These are phyloP conservation scores for Eulacestoma nigropectus DNA, from an alignment of 2,113 vertebrate genomes.

Conservation along the genomic window DNA sequence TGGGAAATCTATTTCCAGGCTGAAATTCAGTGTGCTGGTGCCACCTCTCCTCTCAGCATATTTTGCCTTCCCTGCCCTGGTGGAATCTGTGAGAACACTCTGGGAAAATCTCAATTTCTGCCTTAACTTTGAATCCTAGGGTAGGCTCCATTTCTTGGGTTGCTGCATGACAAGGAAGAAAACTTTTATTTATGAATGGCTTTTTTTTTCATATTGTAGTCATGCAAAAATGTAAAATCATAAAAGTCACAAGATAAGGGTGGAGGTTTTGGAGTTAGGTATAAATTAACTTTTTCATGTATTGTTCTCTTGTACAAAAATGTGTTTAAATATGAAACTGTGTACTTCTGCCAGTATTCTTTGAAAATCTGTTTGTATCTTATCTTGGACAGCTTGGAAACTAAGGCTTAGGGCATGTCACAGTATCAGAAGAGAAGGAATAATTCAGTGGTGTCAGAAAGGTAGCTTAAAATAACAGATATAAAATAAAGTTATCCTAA, in stretches of 20 bases:
- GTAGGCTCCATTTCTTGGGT: neutral
- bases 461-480: neutral
- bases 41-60: neutral
- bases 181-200: neutral
- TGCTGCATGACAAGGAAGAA: neutral
- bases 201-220: neutral
- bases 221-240: neutral
- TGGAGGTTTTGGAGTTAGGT: neutral
- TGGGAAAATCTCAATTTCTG: neutral
- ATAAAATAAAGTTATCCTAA: neutral
- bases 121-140: neutral
- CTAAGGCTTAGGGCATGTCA: neutral
- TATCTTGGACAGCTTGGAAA: neutral
- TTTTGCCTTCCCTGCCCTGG: neutral
- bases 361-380: neutral
- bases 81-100: neutral
- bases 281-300: neutral
- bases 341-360: neutral
- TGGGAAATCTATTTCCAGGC: neutral
- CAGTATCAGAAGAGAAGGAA: neutral
- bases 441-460: neutral
- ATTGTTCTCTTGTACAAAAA: neutral
- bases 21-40: neutral
- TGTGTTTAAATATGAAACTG: neutral
- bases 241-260: rapidly evolving